A percentile compares a stretch with the other conserved stretches of the same genome.
Conservation (phyloP, 1,140 invertebrate genomes). For the Drosophila nannoptera region DNA sequence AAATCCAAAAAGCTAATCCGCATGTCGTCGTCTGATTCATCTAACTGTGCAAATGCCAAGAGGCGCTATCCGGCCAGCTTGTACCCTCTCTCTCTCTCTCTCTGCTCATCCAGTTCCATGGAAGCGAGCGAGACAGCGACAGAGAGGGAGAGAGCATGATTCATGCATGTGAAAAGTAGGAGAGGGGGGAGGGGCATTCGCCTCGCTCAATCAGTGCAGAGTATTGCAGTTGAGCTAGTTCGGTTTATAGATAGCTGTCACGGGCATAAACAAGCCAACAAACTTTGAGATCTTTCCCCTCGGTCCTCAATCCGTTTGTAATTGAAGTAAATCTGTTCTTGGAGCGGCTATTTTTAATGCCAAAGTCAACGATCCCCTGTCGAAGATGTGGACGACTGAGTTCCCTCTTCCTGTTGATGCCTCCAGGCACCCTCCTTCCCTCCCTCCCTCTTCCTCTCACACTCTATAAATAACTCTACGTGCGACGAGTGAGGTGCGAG, state of each 20-base stretch:
- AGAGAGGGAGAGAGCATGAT: too few relatives aligned
- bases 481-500: background rate
- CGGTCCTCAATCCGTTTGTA: background rate
- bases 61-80: background rate
- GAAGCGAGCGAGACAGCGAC: background rate
- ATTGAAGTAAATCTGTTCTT: conserved; percentile 29
- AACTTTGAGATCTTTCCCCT: background rate
- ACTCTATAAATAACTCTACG: background rate
- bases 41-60: background rate
- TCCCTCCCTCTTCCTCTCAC: too few relatives aligned
- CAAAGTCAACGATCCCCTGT: conserved; percentile 57
- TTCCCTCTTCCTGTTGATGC: conserved; percentile 23
- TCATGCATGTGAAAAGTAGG: too few relatives aligned
- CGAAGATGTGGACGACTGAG: conserved; percentile 35
- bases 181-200: too few relatives aligned
- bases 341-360: conserved; percentile 53
- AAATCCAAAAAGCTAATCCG: conserved; percentile 17
- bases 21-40: conserved; percentile 39
- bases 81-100: conserved; percentile 6
- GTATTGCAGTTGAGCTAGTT: too few relatives aligned
- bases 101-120: conserved; percentile 14
- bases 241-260: background rate
- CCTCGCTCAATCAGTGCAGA: too few relatives aligned
- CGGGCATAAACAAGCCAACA: too few relatives aligned
- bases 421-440: background rate